Conservation (phyloP, 2,113 vertebrate genomes). For the Scolopax mira region DNA sequence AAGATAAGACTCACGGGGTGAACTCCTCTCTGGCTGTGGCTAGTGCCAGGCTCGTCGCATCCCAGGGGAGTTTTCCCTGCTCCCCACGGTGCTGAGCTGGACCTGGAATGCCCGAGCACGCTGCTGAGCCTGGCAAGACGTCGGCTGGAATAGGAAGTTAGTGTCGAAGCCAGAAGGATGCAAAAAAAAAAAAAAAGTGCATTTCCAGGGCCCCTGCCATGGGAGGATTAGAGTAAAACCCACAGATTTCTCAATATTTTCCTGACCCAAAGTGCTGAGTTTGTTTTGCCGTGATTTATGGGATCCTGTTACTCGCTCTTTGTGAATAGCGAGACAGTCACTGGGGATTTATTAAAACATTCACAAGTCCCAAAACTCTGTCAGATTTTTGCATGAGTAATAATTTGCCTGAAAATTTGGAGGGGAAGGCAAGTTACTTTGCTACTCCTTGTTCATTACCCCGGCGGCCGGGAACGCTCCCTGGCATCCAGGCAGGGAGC, state of each 20-base stretch:
- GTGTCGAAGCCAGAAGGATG: neutral
- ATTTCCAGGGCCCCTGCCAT: constrained; percentile 43
- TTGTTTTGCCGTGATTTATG: constrained; percentile 58
- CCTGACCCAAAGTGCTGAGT: constrained; percentile 59
- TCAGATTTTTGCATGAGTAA: constrained; percentile 35
- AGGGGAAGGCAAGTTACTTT: neutral
- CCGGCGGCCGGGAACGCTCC: fast-evolving
- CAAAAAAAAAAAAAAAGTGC: neutral
- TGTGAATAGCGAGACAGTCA: constrained; percentile 41
- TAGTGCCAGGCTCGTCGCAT: neutral
- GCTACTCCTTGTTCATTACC: neutral
- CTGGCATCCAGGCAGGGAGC: neutral
- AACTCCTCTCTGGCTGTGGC: neutral
- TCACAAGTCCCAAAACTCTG: constrained; percentile 12
- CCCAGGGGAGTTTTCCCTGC: neutral
- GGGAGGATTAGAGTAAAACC: constrained; percentile 48
- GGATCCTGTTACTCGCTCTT: constrained; percentile 21
- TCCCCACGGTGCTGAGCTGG: fast-evolving
- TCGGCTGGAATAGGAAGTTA: neutral
- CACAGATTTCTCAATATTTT: constrained; percentile 59
- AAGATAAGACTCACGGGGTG: neutral
- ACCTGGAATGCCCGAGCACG: neutral
- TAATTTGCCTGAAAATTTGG: neutral
- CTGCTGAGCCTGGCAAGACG: neutral
- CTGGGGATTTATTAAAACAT: constrained; percentile 38